Base-by-base conservation (phyloP, 2,113 vertebrate genomes). In the Nestor notabilis region DNA sequence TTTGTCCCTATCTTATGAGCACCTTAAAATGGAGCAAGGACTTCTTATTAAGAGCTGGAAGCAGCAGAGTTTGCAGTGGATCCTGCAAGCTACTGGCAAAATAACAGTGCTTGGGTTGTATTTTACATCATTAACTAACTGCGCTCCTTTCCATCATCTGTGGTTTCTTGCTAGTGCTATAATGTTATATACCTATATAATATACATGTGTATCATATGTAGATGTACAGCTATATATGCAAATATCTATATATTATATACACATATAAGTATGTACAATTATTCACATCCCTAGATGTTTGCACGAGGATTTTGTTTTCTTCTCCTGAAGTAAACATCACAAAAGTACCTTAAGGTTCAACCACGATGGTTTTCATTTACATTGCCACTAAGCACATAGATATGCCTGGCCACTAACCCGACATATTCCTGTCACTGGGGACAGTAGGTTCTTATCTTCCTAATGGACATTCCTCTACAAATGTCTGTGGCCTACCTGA, bases 401-500 rank as follows among this genome's bases (percentile, higher is more conserved):
- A 98, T 98, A 97, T 94, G 93, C 77, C 97, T 97, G 98, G 96
- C 98, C 91, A 37, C 68, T 95, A 95, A 92, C 98, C 96, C 97
- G 83, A 97, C 96, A 72, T 97, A 92, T 96, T 96, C 97, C 94
- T 72, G 97, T 98, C 98, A 63, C 97, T 96, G 60, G 98, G 98
- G 98, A 99, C 96, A n/a, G 69, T 95, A 95, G 94, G 75, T 98
- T 97, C 99, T 99, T 99, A 99, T 99, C 99, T 98, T 91, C 98
- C 98, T 99, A 99, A 99, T 99, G 99, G 99, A 99, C 98, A 97
- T 98, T 98, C 98, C 98, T 98, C 97, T 97, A 98, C 97, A 96
- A 98, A 99, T 96, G 99, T 98, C 98, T 98, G 98, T 97, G 98
- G 98, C 98, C 99, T 99, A 99, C 99, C 99, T 99, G 99, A 99